These are phyloP conservation scores for Callyntrura sp. DNA, from an alignment of 2,888 invertebrate species.

Conservation along the genomic window DNA sequence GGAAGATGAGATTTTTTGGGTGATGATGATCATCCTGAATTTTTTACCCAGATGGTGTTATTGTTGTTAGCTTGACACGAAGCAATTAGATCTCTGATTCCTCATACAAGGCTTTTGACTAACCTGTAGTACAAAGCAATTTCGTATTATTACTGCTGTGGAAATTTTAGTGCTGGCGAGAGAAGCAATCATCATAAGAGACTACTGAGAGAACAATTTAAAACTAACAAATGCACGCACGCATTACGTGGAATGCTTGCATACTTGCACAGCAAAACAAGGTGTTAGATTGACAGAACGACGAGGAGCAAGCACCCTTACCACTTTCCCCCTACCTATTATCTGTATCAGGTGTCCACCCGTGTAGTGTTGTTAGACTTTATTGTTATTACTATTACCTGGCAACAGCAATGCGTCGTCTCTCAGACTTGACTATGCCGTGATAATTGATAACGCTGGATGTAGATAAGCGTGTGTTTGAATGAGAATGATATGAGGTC, in stretches of 20 bases:
- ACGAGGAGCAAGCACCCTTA: constrained; percentile 58
- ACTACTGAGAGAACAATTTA: constrained; percentile 40
- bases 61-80: constrained; percentile 65
- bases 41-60: constrained; percentile 55
- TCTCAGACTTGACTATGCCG: neutral
- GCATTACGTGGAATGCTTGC: neutral
- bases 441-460: neutral
- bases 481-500: neutral
- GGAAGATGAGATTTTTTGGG: constrained; percentile 52
- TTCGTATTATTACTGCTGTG: constrained; percentile 29
- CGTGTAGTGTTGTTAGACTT: constrained; percentile 64
- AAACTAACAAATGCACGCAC: constrained; percentile 50
- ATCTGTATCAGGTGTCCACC: neutral
- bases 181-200: constrained; percentile 22
- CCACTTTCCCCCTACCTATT: constrained; percentile 35
- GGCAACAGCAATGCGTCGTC: neutral
- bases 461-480: constrained; percentile 58
- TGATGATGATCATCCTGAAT: constrained; percentile 31
- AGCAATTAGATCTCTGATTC: constrained; percentile 65
- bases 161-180: constrained; percentile 6
- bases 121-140: neutral
- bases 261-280: constrained; percentile 30
- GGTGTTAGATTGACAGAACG: constrained; percentile 18
- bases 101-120: neutral
- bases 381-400: constrained; percentile 73